phyloP scores from a whole-genome alignment of 2,797 vertebrate genomes.

The Benthosema pterotum region DNA sequence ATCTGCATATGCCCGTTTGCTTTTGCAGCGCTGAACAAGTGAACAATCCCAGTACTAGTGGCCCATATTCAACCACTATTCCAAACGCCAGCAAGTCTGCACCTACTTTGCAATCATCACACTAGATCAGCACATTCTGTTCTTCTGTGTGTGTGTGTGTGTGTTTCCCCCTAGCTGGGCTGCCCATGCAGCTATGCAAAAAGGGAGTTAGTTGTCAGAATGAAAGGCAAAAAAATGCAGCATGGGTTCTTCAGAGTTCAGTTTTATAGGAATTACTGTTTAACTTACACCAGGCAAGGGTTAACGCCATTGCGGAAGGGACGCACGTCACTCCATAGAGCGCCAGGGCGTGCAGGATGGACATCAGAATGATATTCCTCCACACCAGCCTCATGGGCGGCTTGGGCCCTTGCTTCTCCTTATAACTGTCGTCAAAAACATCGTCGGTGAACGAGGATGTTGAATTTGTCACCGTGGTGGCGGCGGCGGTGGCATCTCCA shows the following conservation, averaged over 20 bases:
- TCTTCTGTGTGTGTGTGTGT: conserved; percentile 5
- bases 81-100: background rate
- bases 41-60: background rate
- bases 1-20: too few species aligned
- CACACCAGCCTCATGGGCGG: conserved; percentile 85
- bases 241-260: background rate
- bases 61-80: background rate
- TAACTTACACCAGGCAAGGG: conserved; percentile 81
- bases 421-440: conserved; percentile 86
- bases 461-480: conserved; percentile 27
- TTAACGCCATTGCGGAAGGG: conserved; percentile 79
- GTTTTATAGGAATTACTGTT: conserved; percentile 63
- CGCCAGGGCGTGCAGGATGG: conserved; percentile 82
- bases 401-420: conserved; percentile 82
- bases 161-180: conserved; percentile 15
- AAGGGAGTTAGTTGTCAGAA: background rate
- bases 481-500: conserved; percentile 30
- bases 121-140: conserved; percentile 59
- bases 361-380: conserved; percentile 93
- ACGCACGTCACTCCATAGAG: conserved; percentile 79
- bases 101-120: conserved; percentile 30
- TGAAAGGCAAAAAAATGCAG: background rate
- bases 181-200: background rate
- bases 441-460: conserved; percentile 73
- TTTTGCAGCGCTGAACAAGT: too few species aligned